Conservation (phyloP, 2,797 vertebrate species). For the Poliocrania exsul region DNA sequence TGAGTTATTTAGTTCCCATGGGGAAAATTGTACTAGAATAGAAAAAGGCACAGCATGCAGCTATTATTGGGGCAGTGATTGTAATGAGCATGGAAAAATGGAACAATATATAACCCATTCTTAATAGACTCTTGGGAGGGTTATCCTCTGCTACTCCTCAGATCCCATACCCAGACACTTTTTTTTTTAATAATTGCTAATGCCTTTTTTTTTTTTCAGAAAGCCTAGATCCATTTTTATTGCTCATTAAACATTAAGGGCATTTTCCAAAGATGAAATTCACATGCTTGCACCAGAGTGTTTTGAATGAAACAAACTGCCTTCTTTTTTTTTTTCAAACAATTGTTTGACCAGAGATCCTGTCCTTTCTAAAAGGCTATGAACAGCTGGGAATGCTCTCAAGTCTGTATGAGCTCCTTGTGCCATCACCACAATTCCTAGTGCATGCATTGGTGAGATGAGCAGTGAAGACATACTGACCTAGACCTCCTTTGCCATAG, state of each 20-base stretch:
- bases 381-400: neutral
- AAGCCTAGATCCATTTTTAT: neutral
- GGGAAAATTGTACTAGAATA: conserved; percentile 38
- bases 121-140: conserved; percentile 49
- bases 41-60: conserved; percentile 12
- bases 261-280: neutral
- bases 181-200: neutral
- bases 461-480: neutral
- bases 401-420: neutral
- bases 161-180: neutral
- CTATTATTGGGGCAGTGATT: conserved; percentile 54
- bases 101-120: conserved; percentile 48
- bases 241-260: neutral
- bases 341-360: neutral
- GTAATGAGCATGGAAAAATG: conserved; percentile 64
- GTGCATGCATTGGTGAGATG: neutral
- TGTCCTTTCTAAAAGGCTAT: neutral
- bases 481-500: neutral
- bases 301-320: neutral
- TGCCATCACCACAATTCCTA: neutral
- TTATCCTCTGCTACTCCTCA: conserved; percentile 21
- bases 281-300: neutral
- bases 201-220: neutral
- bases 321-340: neutral
- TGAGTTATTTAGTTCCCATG: conserved; percentile 6